Conservation (phyloP, 2,888 invertebrate genomes). For the Agonum fuliginosum region DNA sequence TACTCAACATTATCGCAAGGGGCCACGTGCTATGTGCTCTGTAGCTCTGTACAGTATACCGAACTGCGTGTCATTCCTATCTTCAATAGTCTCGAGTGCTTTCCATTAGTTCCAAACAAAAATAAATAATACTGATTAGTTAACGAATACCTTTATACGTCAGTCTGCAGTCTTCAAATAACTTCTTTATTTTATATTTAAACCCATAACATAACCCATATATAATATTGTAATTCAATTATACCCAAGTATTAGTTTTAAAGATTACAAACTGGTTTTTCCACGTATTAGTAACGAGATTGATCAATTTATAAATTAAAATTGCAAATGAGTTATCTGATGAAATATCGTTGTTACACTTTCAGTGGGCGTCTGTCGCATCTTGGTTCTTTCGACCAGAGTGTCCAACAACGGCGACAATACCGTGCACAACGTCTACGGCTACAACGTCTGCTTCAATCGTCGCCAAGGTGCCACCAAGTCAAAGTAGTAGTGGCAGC, state of each 20-base stretch:
- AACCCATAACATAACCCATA: no score
- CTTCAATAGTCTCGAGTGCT: constrained; percentile 66
- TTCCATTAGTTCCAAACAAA: constrained; percentile 70
- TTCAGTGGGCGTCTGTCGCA: constrained; percentile 73
- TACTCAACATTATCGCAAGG: constrained; percentile 47
- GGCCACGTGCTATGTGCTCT: constrained; percentile 50
- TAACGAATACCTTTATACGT: no score
- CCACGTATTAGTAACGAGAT: constrained; percentile 3
- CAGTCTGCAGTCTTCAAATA: no score
- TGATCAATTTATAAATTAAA: constrained; percentile 38
- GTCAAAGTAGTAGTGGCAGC: constrained; percentile 61
- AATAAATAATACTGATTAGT: constrained; percentile 64
- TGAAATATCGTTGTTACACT: background rate
- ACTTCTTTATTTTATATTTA: background rate
- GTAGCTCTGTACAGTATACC: background rate
- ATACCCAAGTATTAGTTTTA: constrained; percentile 16
- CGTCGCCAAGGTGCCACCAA: constrained; percentile 59
- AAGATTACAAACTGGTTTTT: constrained; percentile 34
- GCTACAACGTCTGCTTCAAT: constrained; percentile 61
- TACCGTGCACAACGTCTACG: constrained; percentile 62
- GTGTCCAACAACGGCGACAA: constrained; percentile 66
- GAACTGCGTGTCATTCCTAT: constrained; percentile 46
- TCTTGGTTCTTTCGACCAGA: constrained; percentile 73
- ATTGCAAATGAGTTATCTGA: constrained; percentile 32
- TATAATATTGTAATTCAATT: no score